These are phyloP conservation scores for Sylvia borin DNA, from an alignment of 2,797 vertebrate genomes.

Conservation along the genomic window DNA sequence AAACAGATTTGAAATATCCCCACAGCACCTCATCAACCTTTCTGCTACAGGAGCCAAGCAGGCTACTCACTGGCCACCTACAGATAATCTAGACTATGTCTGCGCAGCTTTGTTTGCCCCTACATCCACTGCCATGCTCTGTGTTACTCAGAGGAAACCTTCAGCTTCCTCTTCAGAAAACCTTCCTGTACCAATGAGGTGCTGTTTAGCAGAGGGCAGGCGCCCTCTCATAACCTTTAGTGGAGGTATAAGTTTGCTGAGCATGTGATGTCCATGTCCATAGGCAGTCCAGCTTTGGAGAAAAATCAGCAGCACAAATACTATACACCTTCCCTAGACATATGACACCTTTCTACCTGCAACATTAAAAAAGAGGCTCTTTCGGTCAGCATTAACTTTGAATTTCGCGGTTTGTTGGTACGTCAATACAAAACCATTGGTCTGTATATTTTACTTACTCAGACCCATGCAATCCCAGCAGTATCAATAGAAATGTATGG, in stretches of 20 bases:
- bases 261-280: accelerated
- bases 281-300: not conserved
- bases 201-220: not conserved
- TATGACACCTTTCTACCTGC: not conserved
- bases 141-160: not conserved
- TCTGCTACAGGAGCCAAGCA: not conserved
- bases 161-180: not conserved
- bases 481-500: not conserved
- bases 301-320: not conserved
- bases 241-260: not conserved
- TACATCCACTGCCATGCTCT: not conserved
- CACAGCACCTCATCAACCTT: not conserved
- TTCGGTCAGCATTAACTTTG: not conserved
- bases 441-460: not conserved
- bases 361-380: not conserved
- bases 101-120: not conserved
- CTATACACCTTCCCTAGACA: not conserved
- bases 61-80: not conserved
- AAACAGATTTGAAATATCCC: not conserved
- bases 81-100: not conserved
- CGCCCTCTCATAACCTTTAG: not conserved
- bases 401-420: not conserved
- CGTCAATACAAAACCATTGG: not conserved
- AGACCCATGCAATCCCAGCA: not conserved
- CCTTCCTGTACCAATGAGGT: not conserved